Conservation (phyloP, 2,888 invertebrate species). For the Macrophya annulata region DNA sequence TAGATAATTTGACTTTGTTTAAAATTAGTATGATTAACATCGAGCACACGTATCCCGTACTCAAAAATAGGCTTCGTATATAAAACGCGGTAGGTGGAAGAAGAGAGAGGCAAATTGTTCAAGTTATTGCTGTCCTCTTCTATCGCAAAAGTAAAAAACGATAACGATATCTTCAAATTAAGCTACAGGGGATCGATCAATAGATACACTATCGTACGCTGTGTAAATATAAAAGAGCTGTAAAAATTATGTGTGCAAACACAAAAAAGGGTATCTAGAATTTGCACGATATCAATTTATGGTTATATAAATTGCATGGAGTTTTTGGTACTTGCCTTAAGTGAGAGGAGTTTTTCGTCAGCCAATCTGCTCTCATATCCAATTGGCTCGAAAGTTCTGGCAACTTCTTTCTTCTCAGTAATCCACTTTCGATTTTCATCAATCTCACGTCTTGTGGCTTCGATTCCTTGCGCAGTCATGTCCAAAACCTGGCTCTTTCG, state of each 20-base stretch:
- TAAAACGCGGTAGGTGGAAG: not conserved
- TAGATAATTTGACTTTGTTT: conserved; percentile 7
- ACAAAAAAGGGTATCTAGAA: not conserved
- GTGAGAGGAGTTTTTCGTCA: conserved; percentile 87
- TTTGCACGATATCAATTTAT: not conserved
- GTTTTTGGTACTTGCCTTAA: conserved; percentile 80
- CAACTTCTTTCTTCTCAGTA: conserved; percentile 86
- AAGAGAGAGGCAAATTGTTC: not conserved
- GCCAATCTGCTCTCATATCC: conserved; percentile 90
- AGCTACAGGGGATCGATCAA: not conserved
- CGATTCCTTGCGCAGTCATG: conserved; percentile 91
- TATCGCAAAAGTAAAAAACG: not conserved
- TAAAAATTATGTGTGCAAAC: not conserved
- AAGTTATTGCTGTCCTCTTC: not conserved
- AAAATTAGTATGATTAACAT: not conserved
- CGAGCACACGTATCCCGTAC: not conserved
- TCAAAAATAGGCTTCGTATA: not conserved
- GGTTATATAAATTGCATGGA: not conserved
- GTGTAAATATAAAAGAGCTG: not conserved
- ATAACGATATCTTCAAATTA: not conserved
- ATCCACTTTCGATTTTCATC: conserved; percentile 91
- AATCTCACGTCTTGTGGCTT: conserved; percentile 91
- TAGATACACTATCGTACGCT: conserved; percentile 10
- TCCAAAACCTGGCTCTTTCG: conserved; percentile 92
- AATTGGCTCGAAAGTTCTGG: conserved; percentile 85